Conservation (phyloP, 2,113 vertebrate genomes). For the Marmota flaviventris region DNA sequence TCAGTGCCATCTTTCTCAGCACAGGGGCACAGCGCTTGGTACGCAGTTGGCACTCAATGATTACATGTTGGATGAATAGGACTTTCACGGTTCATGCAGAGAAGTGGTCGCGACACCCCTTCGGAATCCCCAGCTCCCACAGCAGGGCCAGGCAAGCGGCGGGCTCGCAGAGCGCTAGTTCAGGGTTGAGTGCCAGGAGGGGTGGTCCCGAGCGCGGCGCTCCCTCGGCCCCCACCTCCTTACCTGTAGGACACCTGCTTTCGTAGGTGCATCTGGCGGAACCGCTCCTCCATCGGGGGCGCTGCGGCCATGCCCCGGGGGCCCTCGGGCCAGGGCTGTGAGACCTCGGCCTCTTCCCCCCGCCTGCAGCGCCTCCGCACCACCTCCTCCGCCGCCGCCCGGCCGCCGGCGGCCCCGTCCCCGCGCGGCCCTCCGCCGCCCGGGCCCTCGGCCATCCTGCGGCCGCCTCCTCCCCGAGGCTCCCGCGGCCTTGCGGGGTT, state of each 20-base stretch:
- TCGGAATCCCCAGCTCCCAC: neutral
- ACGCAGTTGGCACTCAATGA: neutral
- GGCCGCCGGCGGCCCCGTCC: constrained; percentile 45
- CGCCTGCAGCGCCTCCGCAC: constrained; percentile 70
- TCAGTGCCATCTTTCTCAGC: neutral
- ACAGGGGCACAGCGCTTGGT: neutral
- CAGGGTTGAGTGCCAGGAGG: neutral
- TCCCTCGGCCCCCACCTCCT: constrained; percentile 56
- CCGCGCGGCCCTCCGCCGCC: constrained; percentile 54
- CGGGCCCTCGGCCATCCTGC: constrained; percentile 61
- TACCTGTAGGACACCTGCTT: constrained; percentile 98
- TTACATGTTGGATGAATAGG: neutral
- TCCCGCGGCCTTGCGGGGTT: neutral
- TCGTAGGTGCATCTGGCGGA: constrained; percentile 90
- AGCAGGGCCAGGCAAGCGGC: neutral
- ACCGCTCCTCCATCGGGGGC: constrained; percentile 87
- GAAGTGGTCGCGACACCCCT: neutral
- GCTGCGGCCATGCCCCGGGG: constrained; percentile 5
- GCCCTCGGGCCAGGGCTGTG: constrained; percentile 63
- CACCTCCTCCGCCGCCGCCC: constrained; percentile 59
- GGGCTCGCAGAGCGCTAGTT: neutral
- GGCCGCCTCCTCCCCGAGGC: neutral
- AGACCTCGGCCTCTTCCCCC: constrained; percentile 61
- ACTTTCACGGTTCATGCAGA: neutral
- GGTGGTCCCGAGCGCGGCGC: neutral